A percentile compares a stretch with the other conserved stretches of the same genome.
phyloP scores from a whole-genome alignment of 2,113 vertebrate genomes.

The Malurus cyaneus region DNA sequence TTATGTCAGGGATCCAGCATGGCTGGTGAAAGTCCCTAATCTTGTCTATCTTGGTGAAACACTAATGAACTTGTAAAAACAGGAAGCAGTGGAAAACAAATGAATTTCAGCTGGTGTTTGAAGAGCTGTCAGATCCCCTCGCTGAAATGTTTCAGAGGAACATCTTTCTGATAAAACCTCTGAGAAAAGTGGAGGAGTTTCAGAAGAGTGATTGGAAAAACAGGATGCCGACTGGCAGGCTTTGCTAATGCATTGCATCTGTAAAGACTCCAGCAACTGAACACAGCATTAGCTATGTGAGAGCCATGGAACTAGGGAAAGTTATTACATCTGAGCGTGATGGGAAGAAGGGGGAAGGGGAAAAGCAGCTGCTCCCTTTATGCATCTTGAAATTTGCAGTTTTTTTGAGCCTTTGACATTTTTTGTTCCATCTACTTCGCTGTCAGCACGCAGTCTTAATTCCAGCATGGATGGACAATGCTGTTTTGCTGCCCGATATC shows the following conservation, averaged over 20 bases:
- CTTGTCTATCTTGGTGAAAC: constrained; percentile 59
- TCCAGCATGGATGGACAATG: constrained; percentile 32
- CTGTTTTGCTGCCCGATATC: constrained; percentile 12
- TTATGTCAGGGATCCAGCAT: background rate
- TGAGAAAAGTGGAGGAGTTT: constrained; percentile 81
- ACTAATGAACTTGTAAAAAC: constrained; percentile 70
- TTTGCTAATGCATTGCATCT: constrained; percentile 65
- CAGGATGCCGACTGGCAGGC: constrained; percentile 72
- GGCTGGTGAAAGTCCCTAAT: constrained; percentile 46
- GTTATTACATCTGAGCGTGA: constrained; percentile 57
- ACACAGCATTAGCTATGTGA: constrained; percentile 33
- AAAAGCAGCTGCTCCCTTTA: constrained; percentile 5
- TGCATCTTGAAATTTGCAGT: background rate
- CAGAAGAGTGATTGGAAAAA: constrained; percentile 73
- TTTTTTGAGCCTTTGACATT: constrained; percentile 36
- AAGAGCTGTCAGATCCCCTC: constrained; percentile 72
- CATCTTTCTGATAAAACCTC: constrained; percentile 76
- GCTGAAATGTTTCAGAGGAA: constrained; percentile 71
- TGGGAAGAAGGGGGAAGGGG: constrained; percentile 40
- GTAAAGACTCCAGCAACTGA: constrained; percentile 45
- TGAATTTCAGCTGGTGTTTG: constrained; percentile 78
- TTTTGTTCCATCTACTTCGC: constrained; percentile 31
- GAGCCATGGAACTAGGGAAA: constrained; percentile 29
- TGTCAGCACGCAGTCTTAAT: constrained; percentile 10
- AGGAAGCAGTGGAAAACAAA: constrained; percentile 74